Evolutionary conservation across 2,888 invertebrate genomes (phyloP).

Genomic region (Pemphredon lugubris): DNA sequence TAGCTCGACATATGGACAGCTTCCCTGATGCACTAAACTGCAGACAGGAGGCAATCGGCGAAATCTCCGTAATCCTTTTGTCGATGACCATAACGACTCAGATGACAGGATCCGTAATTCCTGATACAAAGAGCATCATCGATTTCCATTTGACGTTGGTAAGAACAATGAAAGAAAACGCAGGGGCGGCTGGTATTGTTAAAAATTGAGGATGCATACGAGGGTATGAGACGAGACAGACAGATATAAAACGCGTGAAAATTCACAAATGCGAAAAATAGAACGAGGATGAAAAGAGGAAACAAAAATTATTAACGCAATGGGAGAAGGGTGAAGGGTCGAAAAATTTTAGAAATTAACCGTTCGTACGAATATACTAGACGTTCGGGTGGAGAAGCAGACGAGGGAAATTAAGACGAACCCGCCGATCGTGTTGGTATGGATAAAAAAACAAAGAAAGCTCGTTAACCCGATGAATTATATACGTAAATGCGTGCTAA

Average conservation of each 20-base stretch:
- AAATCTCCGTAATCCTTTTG: conserved; percentile 43
- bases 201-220: conserved; percentile 6
- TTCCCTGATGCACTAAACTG: conserved; percentile 26
- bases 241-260: neutral
- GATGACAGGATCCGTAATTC: conserved; percentile 16
- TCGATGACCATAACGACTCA: conserved; percentile 8
- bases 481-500: too few relatives aligned
- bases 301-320: too few relatives aligned
- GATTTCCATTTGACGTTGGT: conserved; percentile 18
- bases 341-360: too few relatives aligned
- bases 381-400: too few relatives aligned
- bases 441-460: too few relatives aligned
- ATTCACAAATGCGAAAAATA: neutral
- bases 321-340: too few relatives aligned
- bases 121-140: conserved; percentile 2
- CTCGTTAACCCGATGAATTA: too few relatives aligned
- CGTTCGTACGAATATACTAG: too few relatives aligned
- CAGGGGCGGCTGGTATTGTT: conserved; percentile 11
- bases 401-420: too few relatives aligned
- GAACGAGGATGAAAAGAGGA: neutral
- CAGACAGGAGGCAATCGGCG: conserved; percentile 32
- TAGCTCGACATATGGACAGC: conserved; percentile 31
- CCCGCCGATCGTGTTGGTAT: too few relatives aligned
- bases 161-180: neutral
- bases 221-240: neutral